Evolutionary conservation across 2,797 vertebrate genomes (phyloP).

Genomic region (Petrocephalus schoutedeni): DNA sequence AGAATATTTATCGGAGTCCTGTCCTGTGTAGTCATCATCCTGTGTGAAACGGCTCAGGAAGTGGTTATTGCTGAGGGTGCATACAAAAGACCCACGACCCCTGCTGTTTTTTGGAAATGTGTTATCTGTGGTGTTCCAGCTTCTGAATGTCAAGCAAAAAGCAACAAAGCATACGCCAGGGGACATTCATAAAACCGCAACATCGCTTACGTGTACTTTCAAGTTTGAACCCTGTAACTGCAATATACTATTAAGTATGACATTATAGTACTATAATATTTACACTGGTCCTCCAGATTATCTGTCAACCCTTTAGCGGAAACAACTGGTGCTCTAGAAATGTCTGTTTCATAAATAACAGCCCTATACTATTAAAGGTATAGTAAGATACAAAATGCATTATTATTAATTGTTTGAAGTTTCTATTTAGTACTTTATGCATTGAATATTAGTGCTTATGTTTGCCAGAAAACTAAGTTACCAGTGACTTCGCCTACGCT

Average conservation of each 20-base stretch:
- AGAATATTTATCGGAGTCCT: background rate
- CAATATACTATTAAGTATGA: background rate
- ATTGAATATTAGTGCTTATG: background rate
- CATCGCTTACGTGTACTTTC: background rate
- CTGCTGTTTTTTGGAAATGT: background rate
- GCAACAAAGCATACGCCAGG: background rate
- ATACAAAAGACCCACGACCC: background rate
- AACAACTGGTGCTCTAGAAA: background rate
- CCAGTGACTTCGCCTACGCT: background rate
- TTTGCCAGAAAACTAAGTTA: background rate
- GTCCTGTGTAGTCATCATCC: background rate
- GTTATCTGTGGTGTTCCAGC: background rate
- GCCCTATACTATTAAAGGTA: background rate
- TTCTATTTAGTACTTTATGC: background rate
- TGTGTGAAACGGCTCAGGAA: slow-evolving; percentile 13
- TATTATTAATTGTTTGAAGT: background rate
- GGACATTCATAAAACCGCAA: background rate
- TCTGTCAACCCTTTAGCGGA: background rate
- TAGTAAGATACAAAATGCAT: background rate
- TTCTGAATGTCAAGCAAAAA: background rate
- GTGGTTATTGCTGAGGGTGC: background rate
- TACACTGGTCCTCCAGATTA: background rate
- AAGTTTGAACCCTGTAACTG: background rate
- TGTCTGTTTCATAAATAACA: background rate
- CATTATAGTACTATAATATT: background rate